Evolutionary conservation across 2,888 invertebrate genomes (phyloP).

Genomic region (Lagria hirta): DNA sequence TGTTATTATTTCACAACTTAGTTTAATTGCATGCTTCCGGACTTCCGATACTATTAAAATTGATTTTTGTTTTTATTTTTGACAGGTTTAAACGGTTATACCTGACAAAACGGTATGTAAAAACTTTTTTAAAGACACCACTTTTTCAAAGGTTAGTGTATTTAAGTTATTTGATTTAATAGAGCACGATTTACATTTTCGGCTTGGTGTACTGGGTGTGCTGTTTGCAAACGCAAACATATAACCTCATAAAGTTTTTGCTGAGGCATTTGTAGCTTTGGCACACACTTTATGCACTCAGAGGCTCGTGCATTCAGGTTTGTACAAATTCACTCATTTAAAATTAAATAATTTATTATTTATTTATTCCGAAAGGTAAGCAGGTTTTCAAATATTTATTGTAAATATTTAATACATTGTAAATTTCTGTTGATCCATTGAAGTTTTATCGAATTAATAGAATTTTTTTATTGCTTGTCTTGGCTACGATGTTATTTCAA

Average conservation of each 20-base stretch:
- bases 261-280: slow-evolving; percentile 13
- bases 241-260: slow-evolving; percentile 17
- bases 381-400: slow-evolving; percentile 23
- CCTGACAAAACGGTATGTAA: slow-evolving; percentile 45
- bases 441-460: slow-evolving; percentile 16
- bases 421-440: slow-evolving; percentile 19
- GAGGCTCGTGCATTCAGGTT: slow-evolving; percentile 26
- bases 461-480: slow-evolving; percentile 20
- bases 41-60: slow-evolving; percentile 17
- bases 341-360: slow-evolving; percentile 18
- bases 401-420: slow-evolving; percentile 23
- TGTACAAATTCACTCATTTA: slow-evolving; percentile 27
- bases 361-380: slow-evolving; percentile 30
- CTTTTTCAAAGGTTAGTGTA: slow-evolving; percentile 40
- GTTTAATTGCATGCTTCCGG: slow-evolving; percentile 16
- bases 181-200: slow-evolving; percentile 24
- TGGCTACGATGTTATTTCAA: slow-evolving; percentile 23
- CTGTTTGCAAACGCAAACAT: too few species aligned
- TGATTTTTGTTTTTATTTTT: slow-evolving; percentile 43
- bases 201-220: slow-evolving; percentile 5
- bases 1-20: slow-evolving; percentile 5
- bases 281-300: slow-evolving; percentile 19
- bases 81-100: slow-evolving; percentile 43
- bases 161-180: slow-evolving; percentile 34
- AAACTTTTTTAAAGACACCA: slow-evolving; percentile 20